Conservation (phyloP, 2,888 invertebrate genomes). For the Cheiracanthium punctorium region DNA sequence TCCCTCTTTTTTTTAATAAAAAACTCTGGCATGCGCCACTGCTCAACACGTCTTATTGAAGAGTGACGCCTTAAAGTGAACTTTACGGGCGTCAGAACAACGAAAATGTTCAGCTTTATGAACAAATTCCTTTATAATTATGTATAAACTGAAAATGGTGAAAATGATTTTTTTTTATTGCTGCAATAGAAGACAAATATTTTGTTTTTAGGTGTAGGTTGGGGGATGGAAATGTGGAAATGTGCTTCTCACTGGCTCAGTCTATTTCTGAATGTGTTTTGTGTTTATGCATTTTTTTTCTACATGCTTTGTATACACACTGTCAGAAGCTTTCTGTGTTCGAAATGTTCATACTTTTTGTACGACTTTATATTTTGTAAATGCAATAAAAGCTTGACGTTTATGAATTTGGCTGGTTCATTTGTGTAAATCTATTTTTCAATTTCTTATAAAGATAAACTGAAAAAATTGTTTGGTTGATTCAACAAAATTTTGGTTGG, state of each 20-base stretch:
- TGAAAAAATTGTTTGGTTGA: too few relatives aligned
- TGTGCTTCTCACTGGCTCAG: constrained; percentile 1
- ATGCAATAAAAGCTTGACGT: constrained; percentile 8
- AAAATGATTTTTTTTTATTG: neutral
- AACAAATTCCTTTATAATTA: too few relatives aligned
- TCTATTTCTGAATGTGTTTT: neutral
- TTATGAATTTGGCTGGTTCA: neutral
- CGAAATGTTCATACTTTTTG: constrained; percentile 12
- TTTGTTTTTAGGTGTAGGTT: neutral
- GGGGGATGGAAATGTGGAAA: neutral
- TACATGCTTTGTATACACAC: neutral
- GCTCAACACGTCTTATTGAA: neutral
- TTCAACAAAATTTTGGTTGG: too few relatives aligned
- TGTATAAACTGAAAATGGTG: neutral
- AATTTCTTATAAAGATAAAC: too few relatives aligned
- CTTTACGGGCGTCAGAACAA: too few relatives aligned
- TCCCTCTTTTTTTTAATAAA: neutral
- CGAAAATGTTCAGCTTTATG: too few relatives aligned
- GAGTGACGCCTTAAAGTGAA: too few relatives aligned
- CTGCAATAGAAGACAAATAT: neutral
- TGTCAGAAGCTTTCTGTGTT: neutral
- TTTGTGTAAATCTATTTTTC: too few relatives aligned
- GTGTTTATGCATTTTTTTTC: neutral
- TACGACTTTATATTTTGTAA: constrained; percentile 15
- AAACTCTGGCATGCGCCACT: neutral